Conservation (phyloP, 2,797 vertebrate species). For the Alfaro cultratus region DNA sequence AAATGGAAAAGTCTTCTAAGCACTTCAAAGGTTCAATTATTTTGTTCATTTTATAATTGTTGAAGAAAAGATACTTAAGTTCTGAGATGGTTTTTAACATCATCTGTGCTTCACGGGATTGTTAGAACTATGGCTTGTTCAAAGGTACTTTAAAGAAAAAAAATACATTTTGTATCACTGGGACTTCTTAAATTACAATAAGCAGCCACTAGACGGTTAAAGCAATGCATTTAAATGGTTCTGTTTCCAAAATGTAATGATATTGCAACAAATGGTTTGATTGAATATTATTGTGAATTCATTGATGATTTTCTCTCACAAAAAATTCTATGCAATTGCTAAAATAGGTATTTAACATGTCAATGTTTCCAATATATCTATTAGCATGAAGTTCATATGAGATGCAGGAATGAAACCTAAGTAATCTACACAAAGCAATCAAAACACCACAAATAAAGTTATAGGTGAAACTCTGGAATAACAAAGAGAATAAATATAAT, state of each 20-base stretch:
- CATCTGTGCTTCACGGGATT: not conserved
- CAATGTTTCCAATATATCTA: not conserved
- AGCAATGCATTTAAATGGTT: not conserved
- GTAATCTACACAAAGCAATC: not conserved
- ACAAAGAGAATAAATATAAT: not conserved
- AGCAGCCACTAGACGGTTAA: not conserved
- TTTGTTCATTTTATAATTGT: not conserved
- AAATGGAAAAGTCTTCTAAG: not conserved
- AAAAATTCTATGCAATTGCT: not conserved
- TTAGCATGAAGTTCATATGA: not conserved
- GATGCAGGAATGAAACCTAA: not conserved
- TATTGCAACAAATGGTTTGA: not conserved
- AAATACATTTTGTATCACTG: not conserved
- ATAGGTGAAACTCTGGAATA: not conserved
- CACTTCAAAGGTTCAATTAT: slow-evolving; percentile 1
- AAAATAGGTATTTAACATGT: not conserved
- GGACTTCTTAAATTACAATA: not conserved
- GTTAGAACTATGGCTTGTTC: not conserved
- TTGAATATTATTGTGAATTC: not conserved
- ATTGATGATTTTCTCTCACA: not conserved
- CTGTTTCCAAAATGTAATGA: not conserved
- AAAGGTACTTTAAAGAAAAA: not conserved
- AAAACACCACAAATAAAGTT: not conserved
- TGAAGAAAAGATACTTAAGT: not conserved
- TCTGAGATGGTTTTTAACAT: not conserved